These are phyloP conservation scores for Pangasius krempfi DNA, from an alignment of 2,797 vertebrate genomes.

Conservation along the genomic window DNA sequence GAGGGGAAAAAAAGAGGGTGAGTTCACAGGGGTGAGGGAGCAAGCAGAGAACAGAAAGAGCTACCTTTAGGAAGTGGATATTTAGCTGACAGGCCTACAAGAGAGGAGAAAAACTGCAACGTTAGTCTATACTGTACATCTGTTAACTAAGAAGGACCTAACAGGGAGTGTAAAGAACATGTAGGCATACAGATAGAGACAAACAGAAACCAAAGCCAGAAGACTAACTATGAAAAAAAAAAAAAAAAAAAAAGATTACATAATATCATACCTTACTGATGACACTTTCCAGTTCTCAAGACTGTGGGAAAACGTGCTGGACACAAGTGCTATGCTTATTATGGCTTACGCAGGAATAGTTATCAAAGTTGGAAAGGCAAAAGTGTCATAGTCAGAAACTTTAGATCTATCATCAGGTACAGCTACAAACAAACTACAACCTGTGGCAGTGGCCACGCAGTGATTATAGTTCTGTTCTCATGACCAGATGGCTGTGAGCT, in stretches of 20 bases:
- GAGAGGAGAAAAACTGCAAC: slow-evolving; percentile 67
- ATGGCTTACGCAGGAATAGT: neutral
- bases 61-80: slow-evolving; percentile 84
- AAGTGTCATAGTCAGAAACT: neutral
- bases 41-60: slow-evolving; percentile 61
- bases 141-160: slow-evolving; percentile 14
- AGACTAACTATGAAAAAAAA: neutral
- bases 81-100: slow-evolving; percentile 82
- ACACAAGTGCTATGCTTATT: neutral
- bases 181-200: neutral
- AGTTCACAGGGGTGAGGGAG: slow-evolving; percentile 37
- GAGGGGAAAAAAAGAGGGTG: slow-evolving; percentile 23
- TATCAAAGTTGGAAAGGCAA: neutral
- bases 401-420: neutral
- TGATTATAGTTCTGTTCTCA: neutral
- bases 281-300: neutral
- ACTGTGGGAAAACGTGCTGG: neutral
- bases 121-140: slow-evolving; percentile 58
- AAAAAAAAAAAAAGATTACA: neutral
- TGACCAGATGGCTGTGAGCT: neutral
- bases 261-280: neutral
- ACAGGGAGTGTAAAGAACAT: neutral
- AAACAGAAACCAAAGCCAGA: neutral
- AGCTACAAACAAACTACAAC: neutral
- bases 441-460: neutral